Evolutionary conservation across 2,888 invertebrate genomes (phyloP).

Genomic region (Andrena minutula): DNA sequence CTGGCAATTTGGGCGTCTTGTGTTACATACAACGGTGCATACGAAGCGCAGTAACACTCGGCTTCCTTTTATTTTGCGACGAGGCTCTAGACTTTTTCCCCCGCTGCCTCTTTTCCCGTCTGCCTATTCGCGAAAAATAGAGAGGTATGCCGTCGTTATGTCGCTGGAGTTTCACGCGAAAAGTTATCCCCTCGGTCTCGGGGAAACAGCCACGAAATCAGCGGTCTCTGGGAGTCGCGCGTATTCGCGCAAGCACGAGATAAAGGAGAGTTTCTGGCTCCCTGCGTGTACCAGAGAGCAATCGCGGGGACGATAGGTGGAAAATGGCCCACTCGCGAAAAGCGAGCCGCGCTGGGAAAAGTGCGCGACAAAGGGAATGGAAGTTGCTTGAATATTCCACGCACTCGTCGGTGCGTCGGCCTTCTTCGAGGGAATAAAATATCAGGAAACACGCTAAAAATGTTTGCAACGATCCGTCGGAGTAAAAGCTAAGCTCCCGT

Average conservation of each 20-base stretch:
- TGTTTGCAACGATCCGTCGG: too few relatives aligned
- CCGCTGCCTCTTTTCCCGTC: not conserved
- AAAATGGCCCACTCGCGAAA: slow-evolving; percentile 34
- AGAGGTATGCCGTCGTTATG: not conserved
- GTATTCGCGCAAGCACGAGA: slow-evolving; percentile 17
- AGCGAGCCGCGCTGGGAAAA: not conserved
- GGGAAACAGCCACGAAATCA: slow-evolving; percentile 46
- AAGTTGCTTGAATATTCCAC: slow-evolving; percentile 19
- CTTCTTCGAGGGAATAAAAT: slow-evolving; percentile 1
- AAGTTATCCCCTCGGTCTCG: slow-evolving; percentile 4
- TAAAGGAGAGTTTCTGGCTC: slow-evolving; percentile 29
- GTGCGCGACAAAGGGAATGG: slow-evolving; percentile 39
- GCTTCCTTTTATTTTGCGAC: not conserved
- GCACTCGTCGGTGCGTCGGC: not conserved
- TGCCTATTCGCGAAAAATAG: not conserved
- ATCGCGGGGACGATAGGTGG: slow-evolving; percentile 29
- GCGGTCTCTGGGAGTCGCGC: slow-evolving; percentile 3
- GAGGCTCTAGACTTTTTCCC: not conserved
- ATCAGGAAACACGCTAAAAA: too few relatives aligned
- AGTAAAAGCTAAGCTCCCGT: too few relatives aligned
- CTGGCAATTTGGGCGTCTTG: not conserved
- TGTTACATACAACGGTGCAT: not conserved
- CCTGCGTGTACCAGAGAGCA: slow-evolving; percentile 1
- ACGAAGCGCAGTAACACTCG: not conserved
- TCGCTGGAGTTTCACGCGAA: not conserved